Evolutionary conservation across 2,888 invertebrate genomes (phyloP).

Genomic region (Ormyrus nitidulus): DNA sequence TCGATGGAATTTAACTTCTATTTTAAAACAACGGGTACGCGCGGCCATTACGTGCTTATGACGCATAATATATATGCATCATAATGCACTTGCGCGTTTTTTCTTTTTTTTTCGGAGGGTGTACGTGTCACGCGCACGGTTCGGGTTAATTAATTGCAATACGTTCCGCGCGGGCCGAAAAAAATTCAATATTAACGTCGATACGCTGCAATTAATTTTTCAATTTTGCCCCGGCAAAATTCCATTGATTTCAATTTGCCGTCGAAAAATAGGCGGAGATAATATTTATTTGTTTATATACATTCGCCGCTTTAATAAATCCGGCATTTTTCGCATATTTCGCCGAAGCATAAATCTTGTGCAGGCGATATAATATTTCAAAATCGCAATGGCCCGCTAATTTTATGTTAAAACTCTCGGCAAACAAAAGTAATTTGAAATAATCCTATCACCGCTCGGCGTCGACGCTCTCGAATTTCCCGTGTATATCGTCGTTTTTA

Average conservation of each 20-base stretch:
- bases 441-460: too few species aligned
- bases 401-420: too few species aligned
- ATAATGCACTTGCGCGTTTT: slow-evolving; percentile 17
- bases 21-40: slow-evolving; percentile 38
- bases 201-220: slow-evolving; percentile 24
- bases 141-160: slow-evolving; percentile 48
- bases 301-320: too few species aligned
- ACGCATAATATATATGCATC: slow-evolving; percentile 42
- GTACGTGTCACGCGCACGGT: slow-evolving; percentile 43
- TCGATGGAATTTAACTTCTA: slow-evolving; percentile 50
- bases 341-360: too few species aligned
- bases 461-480: too few species aligned
- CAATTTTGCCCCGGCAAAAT: neutral
- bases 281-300: too few species aligned
- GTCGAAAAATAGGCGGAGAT: too few species aligned
- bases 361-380: too few species aligned
- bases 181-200: neutral
- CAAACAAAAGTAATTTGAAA: too few species aligned
- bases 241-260: too few species aligned
- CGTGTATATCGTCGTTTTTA: neutral
- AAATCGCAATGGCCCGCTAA: too few species aligned
- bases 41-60: slow-evolving; percentile 38
- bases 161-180: neutral
- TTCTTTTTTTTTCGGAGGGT: slow-evolving; percentile 1
- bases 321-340: too few species aligned